phyloP scores from a whole-genome alignment of 2,888 invertebrate species.

The Amblyjoppa fuscipennis region DNA sequence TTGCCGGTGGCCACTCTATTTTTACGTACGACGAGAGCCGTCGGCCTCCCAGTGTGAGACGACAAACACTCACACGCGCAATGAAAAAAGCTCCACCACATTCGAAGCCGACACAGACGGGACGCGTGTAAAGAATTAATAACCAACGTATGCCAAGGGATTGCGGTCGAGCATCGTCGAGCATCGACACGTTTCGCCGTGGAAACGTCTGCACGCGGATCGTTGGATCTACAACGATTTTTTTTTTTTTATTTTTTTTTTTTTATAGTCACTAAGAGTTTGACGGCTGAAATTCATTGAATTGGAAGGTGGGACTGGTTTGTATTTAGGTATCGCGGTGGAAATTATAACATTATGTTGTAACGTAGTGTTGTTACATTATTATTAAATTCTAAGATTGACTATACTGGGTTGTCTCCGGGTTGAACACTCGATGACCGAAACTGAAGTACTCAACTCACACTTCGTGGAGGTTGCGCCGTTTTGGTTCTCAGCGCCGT shows the following conservation, averaged over 20 bases:
- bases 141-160: slow-evolving; percentile 43
- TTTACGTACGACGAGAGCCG: slow-evolving; percentile 67
- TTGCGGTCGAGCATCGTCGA: slow-evolving; percentile 30
- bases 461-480: too few species aligned
- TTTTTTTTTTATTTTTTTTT: slow-evolving; percentile 1
- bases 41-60: slow-evolving; percentile 35
- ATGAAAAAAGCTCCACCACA: slow-evolving; percentile 43
- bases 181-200: background rate
- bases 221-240: background rate
- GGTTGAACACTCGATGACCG: too few species aligned
- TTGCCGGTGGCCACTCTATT: slow-evolving; percentile 65
- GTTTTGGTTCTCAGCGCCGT: background rate
- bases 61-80: slow-evolving; percentile 39
- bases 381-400: too few species aligned
- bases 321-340: too few species aligned
- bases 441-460: too few species aligned
- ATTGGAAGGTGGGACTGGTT: too few species aligned
- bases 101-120: slow-evolving; percentile 24
- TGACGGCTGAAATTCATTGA: too few species aligned
- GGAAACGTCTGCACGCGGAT: background rate
- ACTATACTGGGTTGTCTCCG: too few species aligned
- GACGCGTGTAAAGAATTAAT: slow-evolving; percentile 62
- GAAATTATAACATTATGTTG: too few species aligned
- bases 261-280: too few species aligned
- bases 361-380: too few species aligned